Base-by-base conservation (phyloP, 1,140 invertebrate species). In the Euura lappo region DNA sequence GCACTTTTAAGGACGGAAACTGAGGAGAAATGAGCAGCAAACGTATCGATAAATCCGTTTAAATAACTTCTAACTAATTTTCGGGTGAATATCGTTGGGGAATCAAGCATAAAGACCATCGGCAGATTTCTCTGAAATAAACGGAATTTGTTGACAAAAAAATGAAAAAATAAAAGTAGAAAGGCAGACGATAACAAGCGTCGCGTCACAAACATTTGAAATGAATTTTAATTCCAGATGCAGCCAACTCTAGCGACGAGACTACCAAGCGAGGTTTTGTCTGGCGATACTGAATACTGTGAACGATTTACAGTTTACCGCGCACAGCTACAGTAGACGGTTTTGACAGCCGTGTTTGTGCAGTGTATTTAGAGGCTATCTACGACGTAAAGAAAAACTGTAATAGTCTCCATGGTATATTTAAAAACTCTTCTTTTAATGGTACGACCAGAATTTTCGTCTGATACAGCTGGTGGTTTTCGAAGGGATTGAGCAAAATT, bases 191-290 rank as follows among this genome's bases (percentile, higher is more conserved):
- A 78, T 76, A 80, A 76, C 76, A 70, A 77, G 72, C 51, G 51
- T 51, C 65, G 74, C 73, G 70, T 73, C 78, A 72, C 73, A 75
- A 74, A 76, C 73, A 71, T 74, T 76, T 79, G 76, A 79, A 80
- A 71, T 70, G 70, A 68, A 80, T 80, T 74, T 79, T 74, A 74
- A 80, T 79, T 79, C 79, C 73, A 79, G 79, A 80, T 78, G 51
- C 13, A 60, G 5, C 51, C 51, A 60, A 60, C 8, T 60, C 13
- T 11, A 60, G 51, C 10, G 51, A n/a, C 4, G 3, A 60, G 5
- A 60, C 51, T 4, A 11, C 28, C 28, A 28, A 28, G 28, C 28
- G 28, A 28, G 28, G 28, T 28, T 28, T 28, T 28, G 28, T 28
- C 28, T 28, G 28, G 28, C 28, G 28, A 28, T 28, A 28, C 28